Base-by-base conservation (phyloP, 2,797 vertebrate species). In the Pangasius krempfi region DNA sequence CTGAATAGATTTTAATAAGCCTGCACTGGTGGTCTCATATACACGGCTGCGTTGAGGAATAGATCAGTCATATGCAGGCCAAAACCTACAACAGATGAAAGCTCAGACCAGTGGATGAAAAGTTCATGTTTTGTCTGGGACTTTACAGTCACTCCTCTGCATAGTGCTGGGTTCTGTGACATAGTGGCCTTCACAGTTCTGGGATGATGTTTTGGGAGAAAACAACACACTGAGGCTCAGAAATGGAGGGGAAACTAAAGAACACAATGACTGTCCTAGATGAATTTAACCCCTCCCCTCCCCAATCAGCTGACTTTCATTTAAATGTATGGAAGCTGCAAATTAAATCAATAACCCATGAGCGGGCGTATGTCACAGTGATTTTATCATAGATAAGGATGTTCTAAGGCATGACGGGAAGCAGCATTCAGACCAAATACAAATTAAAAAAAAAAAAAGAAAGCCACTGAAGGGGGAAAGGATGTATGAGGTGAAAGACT, bases 1-100 rank as follows among this genome's bases (percentile, higher is more conserved):
- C 91, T 92, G 86, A 90, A 89, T 94, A 88, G 90, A 81, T 93
- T 95, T 92, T 94, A 95, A 95, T 94, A 93, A 95, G 91, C 92
- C 92, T 92, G 87, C 92, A 91, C 91, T 90, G 85, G 10, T 54
- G 52, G 87, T 79, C 89, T 89, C 40, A n/a, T 90, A 87, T 87
- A 92, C 76, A 84, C 89, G 70, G 72, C 58, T 52, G 30, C 52
- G 27, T 78, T 85, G 52, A 88, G 68, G 44, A 86, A 72, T 82
- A 84, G 80, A 90, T 88, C 86, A 84, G 83, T 91, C 73, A 89
- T 87, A 64, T 64, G 1, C 72, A 30, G 73, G 85, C 84, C 68
- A 81, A 89, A 88, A 54, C 72, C 75, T 82, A 78, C 52, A 86
- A 87, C 40, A 44, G 22, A 84, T 66, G 16, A 50, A 83, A n/a